phyloP scores from a whole-genome alignment of 2,113 vertebrate species.

The Promerops cafer region DNA sequence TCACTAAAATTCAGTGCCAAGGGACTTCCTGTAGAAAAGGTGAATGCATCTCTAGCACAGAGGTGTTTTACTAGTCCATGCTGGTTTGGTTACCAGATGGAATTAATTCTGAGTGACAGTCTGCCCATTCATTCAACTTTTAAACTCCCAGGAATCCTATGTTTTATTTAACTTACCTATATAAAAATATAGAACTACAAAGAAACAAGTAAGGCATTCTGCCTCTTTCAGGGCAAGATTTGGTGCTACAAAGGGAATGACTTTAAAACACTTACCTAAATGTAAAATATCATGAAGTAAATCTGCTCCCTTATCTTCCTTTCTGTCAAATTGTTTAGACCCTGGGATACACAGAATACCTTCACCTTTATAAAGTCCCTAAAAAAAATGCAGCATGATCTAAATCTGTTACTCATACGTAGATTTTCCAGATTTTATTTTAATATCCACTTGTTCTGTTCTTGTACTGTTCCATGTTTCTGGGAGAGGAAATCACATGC shows the following conservation, averaged over 20 bases:
- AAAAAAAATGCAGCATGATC: not conserved
- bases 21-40: not conserved
- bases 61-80: not conserved
- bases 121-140: not conserved
- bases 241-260: not conserved
- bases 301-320: not conserved
- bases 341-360: rapidly evolving
- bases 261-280: not conserved
- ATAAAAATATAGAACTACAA: not conserved
- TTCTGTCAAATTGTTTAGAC: not conserved
- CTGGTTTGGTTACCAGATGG: not conserved
- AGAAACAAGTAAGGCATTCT: not conserved
- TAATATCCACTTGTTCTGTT: not conserved
- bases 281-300: not conserved
- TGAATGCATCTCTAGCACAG: not conserved
- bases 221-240: not conserved
- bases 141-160: not conserved
- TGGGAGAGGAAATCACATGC: not conserved
- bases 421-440: not conserved
- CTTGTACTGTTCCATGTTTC: not conserved
- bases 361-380: not conserved
- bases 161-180: not conserved
- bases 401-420: not conserved
- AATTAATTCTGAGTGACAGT: not conserved
- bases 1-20: not conserved